A percentile compares a stretch with the other conserved stretches of the same genome.
phyloP scores from a whole-genome alignment of 2,113 vertebrate genomes.

The Caloenas nicobarica region DNA sequence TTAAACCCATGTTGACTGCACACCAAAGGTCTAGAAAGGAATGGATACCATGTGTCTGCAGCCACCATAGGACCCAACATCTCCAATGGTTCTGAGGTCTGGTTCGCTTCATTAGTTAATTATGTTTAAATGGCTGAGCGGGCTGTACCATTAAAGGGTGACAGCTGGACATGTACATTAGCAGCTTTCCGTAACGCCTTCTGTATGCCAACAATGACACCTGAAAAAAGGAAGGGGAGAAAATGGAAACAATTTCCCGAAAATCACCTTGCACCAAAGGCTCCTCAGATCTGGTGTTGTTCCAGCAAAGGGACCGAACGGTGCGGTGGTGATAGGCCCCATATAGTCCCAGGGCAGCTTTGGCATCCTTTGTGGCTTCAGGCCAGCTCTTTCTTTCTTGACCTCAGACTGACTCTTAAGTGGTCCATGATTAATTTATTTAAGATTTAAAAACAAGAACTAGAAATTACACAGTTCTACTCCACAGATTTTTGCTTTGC shows the following conservation, averaged over 20 bases:
- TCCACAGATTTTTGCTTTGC: slow-evolving; percentile 49
- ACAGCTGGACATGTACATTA: not conserved
- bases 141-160: not conserved
- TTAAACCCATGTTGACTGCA: not conserved
- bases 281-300: not conserved
- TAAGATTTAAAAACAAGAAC: slow-evolving; percentile 51
- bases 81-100: not conserved
- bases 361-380: slow-evolving; percentile 28
- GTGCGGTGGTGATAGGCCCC: not conserved
- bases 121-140: not conserved
- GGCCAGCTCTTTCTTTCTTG: slow-evolving; percentile 33
- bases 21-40: not conserved
- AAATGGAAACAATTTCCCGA: not conserved
- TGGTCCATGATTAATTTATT: slow-evolving; percentile 53
- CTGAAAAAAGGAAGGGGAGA: not conserved
- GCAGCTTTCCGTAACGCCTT: not conserved
- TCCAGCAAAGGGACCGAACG: rapidly evolving
- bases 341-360: not conserved
- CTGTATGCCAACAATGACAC: not conserved
- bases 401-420: slow-evolving; percentile 28
- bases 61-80: not conserved
- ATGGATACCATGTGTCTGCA: not conserved
- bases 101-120: not conserved
- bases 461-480: slow-evolving; percentile 44
- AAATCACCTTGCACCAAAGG: slow-evolving; percentile 3